Base-by-base conservation (phyloP, 1,140 invertebrate species). In the Ceratina calcarata region DNA sequence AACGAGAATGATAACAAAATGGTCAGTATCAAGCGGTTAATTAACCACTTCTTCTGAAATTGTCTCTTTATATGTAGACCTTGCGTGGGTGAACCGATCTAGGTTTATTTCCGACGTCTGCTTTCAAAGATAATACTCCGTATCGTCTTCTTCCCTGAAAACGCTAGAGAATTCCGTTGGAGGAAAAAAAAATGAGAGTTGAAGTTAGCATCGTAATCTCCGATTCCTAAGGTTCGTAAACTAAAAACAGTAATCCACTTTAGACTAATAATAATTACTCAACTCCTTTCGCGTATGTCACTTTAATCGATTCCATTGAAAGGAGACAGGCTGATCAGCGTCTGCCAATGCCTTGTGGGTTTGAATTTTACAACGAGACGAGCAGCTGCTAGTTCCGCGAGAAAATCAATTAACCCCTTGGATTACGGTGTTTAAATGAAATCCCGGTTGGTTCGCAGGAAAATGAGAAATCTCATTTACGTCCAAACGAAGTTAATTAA, bases 401-500 rank as follows among this genome's bases (percentile, higher is more conserved):
- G 6, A 2, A 62, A 45, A 60, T 64, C 24, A 53, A 73, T 73
- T 73, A 64, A 73, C 57, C 45, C 71, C 18, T 53, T 62, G n/a
- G 71, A 62, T 62, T 62, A 27, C 16, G 27, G 20, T 65, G 22
- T n/a, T 68, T n/a, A 27, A 68, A 68, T 68, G 18, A 49, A 68
- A 53, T 68, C 22, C 22, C 16, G 60, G 15, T 6, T n/a, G 20
- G 12, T 10, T 45, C 37, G 10, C 27, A 62, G 18, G 27, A 27
- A 32, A 57, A 45, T 61, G 22, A n/a, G 8, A n/a, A 49, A 16
- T 55, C 18, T 53, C 64, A 18, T 37, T 67, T 22, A 32, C 12
- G 20, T 68, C 49, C 24, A 68, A 65, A 66, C 18, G 60, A 64
- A 45, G n/a, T 68, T 69, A 66, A 69, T 76, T 76, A 69, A 68